Conservation (phyloP, 2,888 invertebrate species). For the Unio pictorum region DNA sequence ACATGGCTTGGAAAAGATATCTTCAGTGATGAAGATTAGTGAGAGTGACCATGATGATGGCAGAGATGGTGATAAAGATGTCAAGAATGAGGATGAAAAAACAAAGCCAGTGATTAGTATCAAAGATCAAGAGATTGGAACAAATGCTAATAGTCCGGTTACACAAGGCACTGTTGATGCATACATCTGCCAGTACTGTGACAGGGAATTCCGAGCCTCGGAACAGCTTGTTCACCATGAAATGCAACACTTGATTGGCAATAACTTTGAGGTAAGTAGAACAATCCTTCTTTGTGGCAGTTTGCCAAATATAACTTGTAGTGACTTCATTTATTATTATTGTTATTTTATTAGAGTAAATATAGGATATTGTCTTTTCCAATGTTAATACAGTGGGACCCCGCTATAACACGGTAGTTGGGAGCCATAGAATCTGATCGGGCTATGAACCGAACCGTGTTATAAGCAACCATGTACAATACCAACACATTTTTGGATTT, state of each 20-base stretch:
- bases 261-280: constrained; percentile 60
- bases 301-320: background rate
- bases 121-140: constrained; percentile 1
- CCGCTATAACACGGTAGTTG: too few species aligned
- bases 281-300: background rate
- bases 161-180: background rate
- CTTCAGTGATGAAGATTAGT: constrained; percentile 10
- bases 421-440: too few species aligned
- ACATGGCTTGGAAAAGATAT: too few species aligned
- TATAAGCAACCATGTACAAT: too few species aligned
- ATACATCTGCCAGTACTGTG: constrained; percentile 66
- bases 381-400: too few species aligned
- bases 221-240: constrained; percentile 62
- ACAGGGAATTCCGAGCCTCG: constrained; percentile 58
- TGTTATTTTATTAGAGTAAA: too few species aligned
- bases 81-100: constrained; percentile 8
- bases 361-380: too few species aligned
- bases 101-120: constrained; percentile 12
- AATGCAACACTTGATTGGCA: constrained; percentile 66
- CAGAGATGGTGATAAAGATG: constrained; percentile 5
- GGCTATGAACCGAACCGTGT: too few species aligned
- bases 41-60: constrained; percentile 14
- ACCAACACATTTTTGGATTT: too few species aligned
- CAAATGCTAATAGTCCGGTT: background rate
- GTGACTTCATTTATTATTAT: too few species aligned